phyloP scores from a whole-genome alignment of 2,888 invertebrate species.

The Psylliodes chrysocephalus region DNA sequence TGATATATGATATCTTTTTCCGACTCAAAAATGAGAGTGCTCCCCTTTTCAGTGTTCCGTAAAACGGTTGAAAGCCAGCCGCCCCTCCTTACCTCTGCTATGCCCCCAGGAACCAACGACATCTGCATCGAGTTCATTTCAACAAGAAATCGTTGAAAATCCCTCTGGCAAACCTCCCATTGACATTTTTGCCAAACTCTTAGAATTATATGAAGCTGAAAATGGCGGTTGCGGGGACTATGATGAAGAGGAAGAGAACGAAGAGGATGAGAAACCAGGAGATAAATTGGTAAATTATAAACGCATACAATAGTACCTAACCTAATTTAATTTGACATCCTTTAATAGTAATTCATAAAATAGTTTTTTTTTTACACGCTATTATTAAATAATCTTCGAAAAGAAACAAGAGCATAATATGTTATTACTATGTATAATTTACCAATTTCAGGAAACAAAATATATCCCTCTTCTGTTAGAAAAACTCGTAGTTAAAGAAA shows the following conservation, averaged over 20 bases:
- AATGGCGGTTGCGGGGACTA: slow-evolving; percentile 22
- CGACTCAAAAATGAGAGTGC: too few relatives aligned
- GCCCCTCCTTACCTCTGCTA: slow-evolving; percentile 59
- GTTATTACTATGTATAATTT: background rate
- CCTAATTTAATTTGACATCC: too few relatives aligned
- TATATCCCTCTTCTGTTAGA: slow-evolving; percentile 81
- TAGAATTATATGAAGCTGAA: slow-evolving; percentile 62
- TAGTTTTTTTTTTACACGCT: too few relatives aligned
- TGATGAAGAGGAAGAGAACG: slow-evolving; percentile 32
- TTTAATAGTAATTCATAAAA: too few relatives aligned
- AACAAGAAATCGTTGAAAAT: slow-evolving; percentile 43
- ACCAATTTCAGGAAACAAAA: slow-evolving; percentile 68
- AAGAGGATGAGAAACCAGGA: slow-evolving; percentile 27
- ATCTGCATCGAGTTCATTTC: slow-evolving; percentile 38
- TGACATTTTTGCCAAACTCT: slow-evolving; percentile 63
- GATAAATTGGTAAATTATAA: slow-evolving; percentile 7
- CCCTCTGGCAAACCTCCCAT: slow-evolving; percentile 54
- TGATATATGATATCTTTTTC: too few relatives aligned
- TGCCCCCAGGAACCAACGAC: slow-evolving; percentile 55
- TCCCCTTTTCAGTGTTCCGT: slow-evolving; percentile 57
- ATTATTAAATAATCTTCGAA: too few relatives aligned
- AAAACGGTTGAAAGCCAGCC: slow-evolving; percentile 59
- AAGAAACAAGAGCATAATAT: too few relatives aligned
- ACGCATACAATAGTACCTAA: background rate
- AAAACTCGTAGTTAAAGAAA: slow-evolving; percentile 85